Evolutionary conservation across 2,888 invertebrate genomes (phyloP), one percentile per base, ranked within the genome.

Genomic region (Apocheima hispidaria): DNA sequence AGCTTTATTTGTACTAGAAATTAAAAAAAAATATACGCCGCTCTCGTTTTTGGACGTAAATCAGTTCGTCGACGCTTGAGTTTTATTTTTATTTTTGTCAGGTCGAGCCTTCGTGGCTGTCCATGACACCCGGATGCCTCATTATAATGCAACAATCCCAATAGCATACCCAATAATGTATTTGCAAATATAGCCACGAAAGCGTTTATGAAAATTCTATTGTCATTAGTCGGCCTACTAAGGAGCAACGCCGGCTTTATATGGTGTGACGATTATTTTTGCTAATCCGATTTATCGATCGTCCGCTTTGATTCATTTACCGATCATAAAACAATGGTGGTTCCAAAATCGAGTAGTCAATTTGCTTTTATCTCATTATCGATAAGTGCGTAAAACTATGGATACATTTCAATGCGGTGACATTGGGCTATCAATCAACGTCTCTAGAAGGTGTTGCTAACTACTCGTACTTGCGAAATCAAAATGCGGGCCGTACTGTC

Each of bases 401-500:
- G 41, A 58, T 53, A 56, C 30, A 41, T 52, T 62, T 50, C 46
- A 50, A 55, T 46, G 41, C 57, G 54, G 49, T 55, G 63, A 58
- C 58, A 63, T 59, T 58, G 63, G 49, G 40, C 40, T 60, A 56
- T 63, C 60, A 59, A 55, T 62, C 50, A 66, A 65, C 59, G 64
- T 55, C 59, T 63, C 44, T 44, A 44, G 53, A 66, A 60, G 60
- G 66, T 66, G 68, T 57, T 63, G 64, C 60, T 51, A 64, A 54
- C 41, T 63, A 56, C 64, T 85, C 83, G 81, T 63, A 56, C 64
- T 85, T 83, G 81, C 82, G 73, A 83, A 79, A 86, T 84, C 78
- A 79, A 78, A 82, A 87, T 85, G 82, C 81, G 74, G 76, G 74
- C 69, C 75, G 74, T 75, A 72, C 64, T 64, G 74, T 60, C 74